phyloP scores from a whole-genome alignment of 2,113 vertebrate genomes.

The Zapus hudsonius region DNA sequence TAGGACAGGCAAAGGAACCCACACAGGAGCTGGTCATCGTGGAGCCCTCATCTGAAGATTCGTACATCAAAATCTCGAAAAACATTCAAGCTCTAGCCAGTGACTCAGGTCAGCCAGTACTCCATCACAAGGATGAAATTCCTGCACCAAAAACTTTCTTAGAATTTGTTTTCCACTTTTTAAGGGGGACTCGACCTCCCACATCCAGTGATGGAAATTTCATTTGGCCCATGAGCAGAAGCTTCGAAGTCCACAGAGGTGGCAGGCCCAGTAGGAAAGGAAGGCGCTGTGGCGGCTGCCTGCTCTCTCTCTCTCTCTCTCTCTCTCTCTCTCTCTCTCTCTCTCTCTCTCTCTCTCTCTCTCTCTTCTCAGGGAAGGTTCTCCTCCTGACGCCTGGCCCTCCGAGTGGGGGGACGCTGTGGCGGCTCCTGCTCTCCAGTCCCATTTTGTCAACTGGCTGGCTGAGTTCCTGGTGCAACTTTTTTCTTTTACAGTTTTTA shows the following conservation, averaged over 20 bases:
- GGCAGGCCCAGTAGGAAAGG: too few relatives aligned
- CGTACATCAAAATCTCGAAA: neutral
- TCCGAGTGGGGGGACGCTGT: neutral
- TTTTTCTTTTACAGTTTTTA: too few relatives aligned
- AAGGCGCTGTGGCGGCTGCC: too few relatives aligned
- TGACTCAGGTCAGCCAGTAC: neutral
- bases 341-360: too few relatives aligned
- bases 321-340: too few relatives aligned
- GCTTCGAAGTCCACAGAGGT: neutral
- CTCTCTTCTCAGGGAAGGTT: neutral
- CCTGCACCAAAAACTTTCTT: neutral
- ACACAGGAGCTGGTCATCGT: neutral
- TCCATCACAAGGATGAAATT: neutral
- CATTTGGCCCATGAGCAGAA: neutral
- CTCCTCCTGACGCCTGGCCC: neutral
- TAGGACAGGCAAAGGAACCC: neutral
- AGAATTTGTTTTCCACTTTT: neutral
- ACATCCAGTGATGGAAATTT: neutral
- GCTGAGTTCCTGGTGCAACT: neutral
- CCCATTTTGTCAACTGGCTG: neutral
- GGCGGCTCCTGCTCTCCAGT: neutral
- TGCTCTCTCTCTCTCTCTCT: too few relatives aligned
- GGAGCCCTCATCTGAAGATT: neutral
- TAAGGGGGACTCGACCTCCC: neutral
- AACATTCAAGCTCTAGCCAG: neutral